Conservation (phyloP, 2,888 invertebrate species). For the Galeruca laticollis region DNA sequence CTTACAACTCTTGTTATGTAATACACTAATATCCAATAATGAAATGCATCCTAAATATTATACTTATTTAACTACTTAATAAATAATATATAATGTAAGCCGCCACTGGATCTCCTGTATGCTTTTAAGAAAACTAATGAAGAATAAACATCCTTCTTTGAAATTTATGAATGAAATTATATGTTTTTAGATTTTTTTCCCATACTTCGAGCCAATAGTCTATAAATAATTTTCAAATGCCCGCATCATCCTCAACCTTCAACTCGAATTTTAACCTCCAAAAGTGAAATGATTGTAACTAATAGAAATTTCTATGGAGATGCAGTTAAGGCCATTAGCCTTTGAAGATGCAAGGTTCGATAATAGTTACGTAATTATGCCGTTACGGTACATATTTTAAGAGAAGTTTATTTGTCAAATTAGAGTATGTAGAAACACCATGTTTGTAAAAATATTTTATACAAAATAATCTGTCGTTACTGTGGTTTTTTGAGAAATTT, state of each 20-base stretch:
- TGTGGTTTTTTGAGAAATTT: no score
- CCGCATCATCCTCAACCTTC: constrained; percentile 5
- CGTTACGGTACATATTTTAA: no score
- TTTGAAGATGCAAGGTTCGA: neutral
- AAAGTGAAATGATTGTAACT: constrained; percentile 22
- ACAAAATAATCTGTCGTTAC: no score
- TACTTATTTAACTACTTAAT: no score
- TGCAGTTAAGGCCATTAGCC: constrained; percentile 4
- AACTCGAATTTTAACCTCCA: constrained; percentile 18
- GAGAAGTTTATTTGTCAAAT: no score
- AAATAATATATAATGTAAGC: neutral
- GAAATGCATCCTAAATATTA: no score
- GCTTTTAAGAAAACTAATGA: neutral
- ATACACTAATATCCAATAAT: no score
- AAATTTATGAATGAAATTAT: neutral
- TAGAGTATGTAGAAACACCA: no score
- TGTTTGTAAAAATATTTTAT: no score
- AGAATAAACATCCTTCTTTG: neutral
- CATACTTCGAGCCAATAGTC: neutral
- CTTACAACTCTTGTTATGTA: no score
- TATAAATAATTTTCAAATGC: neutral
- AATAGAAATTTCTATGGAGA: neutral
- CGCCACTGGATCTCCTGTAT: neutral
- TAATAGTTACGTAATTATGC: neutral
- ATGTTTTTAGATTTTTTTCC: neutral